These are phyloP conservation scores for Rhinolophus ferrumequinum DNA, from an alignment of 2,113 vertebrate species.

Conservation along the genomic window DNA sequence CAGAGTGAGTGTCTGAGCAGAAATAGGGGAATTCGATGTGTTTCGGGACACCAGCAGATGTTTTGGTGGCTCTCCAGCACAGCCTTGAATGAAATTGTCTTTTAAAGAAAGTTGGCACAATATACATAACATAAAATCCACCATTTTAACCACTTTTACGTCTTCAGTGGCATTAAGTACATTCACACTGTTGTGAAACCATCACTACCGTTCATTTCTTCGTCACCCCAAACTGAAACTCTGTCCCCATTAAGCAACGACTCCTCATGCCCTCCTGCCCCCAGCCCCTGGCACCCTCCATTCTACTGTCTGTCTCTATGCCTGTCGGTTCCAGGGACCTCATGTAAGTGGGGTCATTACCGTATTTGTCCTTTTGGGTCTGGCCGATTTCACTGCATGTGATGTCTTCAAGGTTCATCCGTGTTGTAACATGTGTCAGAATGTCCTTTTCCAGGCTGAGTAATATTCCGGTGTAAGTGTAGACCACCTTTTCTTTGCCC, in stretches of 20 bases:
- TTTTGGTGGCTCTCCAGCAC: not conserved
- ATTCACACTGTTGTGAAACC: not conserved
- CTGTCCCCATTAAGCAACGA: not conserved
- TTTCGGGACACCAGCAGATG: not conserved
- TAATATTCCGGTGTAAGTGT: too few relatives aligned
- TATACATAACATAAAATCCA: not conserved
- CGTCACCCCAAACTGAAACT: not conserved
- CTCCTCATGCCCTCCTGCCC: not conserved
- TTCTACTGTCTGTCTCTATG: not conserved
- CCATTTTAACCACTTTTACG: not conserved
- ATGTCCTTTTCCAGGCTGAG: not conserved
- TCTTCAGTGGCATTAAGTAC: not conserved
- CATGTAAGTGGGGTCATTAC: not conserved
- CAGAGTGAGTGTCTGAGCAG: not conserved
- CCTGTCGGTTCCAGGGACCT: not conserved
- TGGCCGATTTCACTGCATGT: not conserved
- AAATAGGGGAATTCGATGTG: accelerated
- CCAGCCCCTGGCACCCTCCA: not conserved
- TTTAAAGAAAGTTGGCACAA: not conserved
- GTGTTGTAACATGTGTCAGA: too few relatives aligned
- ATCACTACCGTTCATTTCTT: not conserved
- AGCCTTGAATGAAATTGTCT: not conserved
- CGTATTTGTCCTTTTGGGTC: too few relatives aligned
- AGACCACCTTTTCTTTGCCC: not conserved
- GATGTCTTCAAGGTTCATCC: not conserved